phyloP scores from a whole-genome alignment of 2,113 vertebrate species.

The Tragelaphus strepsiceros region DNA sequence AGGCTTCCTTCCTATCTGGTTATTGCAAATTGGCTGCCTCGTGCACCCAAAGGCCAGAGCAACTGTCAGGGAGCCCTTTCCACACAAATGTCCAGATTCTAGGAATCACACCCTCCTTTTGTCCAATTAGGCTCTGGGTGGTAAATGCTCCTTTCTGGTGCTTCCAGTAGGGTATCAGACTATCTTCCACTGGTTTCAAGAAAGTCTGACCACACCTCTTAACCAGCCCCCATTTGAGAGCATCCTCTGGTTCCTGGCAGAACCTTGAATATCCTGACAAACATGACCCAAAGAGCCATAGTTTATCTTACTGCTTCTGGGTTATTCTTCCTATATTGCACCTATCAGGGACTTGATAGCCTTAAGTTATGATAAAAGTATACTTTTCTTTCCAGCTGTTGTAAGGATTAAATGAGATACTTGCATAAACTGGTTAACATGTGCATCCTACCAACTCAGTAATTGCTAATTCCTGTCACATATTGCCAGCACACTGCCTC shows the following conservation, averaged over 20 bases:
- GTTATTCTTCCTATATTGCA: not conserved
- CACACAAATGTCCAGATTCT: not conserved
- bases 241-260: not conserved
- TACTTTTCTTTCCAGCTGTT: not conserved
- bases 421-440: not conserved
- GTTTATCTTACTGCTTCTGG: not conserved
- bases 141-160: not conserved
- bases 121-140: not conserved
- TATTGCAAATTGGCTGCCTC: not conserved
- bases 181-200: not conserved
- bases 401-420: not conserved
- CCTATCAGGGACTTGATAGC: not conserved
- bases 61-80: not conserved
- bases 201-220: not conserved
- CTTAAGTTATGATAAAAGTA: not conserved
- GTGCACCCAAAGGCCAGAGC: accelerated
- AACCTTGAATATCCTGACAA: not conserved
- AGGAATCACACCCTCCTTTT: not conserved
- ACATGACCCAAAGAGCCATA: not conserved
- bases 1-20: not conserved
- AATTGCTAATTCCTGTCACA: not conserved
- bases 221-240: not conserved
- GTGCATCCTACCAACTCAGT: not conserved
- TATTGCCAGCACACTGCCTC: not conserved
- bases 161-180: not conserved